These are phyloP conservation scores for Mesorhabditis spiculigera DNA, from an alignment of 2,888 invertebrate genomes.

Conservation along the genomic window DNA sequence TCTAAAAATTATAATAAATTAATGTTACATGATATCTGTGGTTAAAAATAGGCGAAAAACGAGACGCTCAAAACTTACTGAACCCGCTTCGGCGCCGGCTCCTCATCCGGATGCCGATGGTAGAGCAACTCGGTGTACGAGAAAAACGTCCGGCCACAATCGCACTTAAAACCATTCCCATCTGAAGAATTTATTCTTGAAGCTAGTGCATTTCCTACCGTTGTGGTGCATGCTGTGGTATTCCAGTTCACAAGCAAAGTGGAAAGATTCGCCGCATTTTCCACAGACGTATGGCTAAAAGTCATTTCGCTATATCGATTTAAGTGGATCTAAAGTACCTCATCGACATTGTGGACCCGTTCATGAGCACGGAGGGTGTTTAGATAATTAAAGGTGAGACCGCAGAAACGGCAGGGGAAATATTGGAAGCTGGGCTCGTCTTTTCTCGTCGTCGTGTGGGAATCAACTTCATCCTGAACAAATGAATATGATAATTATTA, in stretches of 20 bases:
- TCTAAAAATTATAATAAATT: background rate
- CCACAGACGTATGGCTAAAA: constrained; percentile 54
- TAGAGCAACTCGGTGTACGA: constrained; percentile 57
- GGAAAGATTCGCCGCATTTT: constrained; percentile 55
- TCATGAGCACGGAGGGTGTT: constrained; percentile 58
- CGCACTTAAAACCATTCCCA: constrained; percentile 54
- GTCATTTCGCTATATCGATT: background rate
- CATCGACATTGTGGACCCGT: constrained; percentile 51
- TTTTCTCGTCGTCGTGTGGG: constrained; percentile 25
- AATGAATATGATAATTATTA: too few relatives aligned
- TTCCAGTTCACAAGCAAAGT: constrained; percentile 54
- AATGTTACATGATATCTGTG: too few relatives aligned
- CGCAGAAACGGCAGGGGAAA: constrained; percentile 57
- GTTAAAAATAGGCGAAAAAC: background rate
- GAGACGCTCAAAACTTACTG: background rate
- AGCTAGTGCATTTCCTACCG: constrained; percentile 20
- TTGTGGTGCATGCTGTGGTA: constrained; percentile 51
- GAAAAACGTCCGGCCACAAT: constrained; percentile 56
- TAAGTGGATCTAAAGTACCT: constrained; percentile 25
- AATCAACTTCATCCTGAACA: constrained; percentile 8
- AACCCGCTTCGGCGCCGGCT: background rate
- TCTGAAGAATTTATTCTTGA: constrained; percentile 27
- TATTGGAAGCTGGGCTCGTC: constrained; percentile 55
- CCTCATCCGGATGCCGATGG: constrained; percentile 54
- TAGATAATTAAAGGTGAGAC: constrained; percentile 57